Percentiles rank a stretch among this genome's conserved stretches.
Evolutionary conservation across 2,113 vertebrate genomes (phyloP).

Genomic region (Spheniscus mendiculus): DNA sequence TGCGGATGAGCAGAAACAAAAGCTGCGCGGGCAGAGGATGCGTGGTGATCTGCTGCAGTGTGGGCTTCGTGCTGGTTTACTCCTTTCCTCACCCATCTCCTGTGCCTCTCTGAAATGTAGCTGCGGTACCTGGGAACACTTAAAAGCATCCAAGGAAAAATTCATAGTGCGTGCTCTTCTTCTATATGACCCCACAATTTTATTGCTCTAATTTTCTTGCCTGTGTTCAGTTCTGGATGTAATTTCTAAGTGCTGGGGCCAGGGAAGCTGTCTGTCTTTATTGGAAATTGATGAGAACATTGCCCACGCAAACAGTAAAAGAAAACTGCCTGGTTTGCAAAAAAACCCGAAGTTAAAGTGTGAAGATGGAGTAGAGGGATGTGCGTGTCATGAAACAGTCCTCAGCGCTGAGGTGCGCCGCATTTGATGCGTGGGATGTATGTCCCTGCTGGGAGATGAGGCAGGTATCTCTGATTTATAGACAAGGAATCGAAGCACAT

Average conservation of each 20-base stretch:
- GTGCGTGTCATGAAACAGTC: neutral
- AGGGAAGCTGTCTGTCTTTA: neutral
- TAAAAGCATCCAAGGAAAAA: neutral
- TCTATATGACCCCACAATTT: neutral
- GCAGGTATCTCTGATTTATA: neutral
- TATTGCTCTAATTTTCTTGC: slow-evolving; percentile 1
- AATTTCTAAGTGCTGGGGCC: neutral
- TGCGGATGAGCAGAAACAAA: neutral
- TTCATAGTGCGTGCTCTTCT: neutral
- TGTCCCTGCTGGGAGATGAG: too few species aligned
- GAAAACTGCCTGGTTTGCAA: neutral
- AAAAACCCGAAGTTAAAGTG: neutral
- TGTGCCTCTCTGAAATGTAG: neutral
- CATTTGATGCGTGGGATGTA: too few species aligned
- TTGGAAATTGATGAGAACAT: neutral
- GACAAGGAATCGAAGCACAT: neutral
- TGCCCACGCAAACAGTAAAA: neutral
- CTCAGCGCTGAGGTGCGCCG: accelerated
- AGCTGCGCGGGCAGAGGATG: neutral
- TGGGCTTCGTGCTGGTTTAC: neutral
- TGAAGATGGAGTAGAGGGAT: neutral
- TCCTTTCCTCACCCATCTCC: neutral
- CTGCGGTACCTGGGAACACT: neutral
- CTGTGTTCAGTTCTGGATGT: neutral
- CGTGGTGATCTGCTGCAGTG: accelerated